phyloP scores from a whole-genome alignment of 2,797 vertebrate species.

The Epinephelus coioides region DNA sequence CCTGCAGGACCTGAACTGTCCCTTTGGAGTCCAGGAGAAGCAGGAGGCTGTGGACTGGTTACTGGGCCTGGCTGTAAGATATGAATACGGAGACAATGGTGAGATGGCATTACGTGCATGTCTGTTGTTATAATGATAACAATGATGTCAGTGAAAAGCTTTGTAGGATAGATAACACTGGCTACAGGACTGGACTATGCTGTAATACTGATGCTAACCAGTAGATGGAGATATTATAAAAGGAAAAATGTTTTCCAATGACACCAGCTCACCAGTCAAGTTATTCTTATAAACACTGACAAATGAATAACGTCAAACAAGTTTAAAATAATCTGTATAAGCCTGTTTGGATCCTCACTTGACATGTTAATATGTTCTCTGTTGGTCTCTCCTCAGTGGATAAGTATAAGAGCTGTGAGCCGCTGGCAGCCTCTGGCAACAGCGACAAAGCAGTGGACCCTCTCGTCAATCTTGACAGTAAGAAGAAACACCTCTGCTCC shows the following conservation, averaged over 20 bases:
- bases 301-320: background rate
- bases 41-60: constrained; percentile 96
- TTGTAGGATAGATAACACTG: background rate
- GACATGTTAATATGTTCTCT: background rate
- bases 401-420: constrained; percentile 92
- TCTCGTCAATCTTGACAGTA: constrained; percentile 94
- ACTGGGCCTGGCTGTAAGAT: constrained; percentile 94
- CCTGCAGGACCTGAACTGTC: constrained; percentile 94
- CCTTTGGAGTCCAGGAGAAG: constrained; percentile 90
- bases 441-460: constrained; percentile 89
- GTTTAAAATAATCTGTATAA: background rate
- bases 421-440: constrained; percentile 84
- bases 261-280: background rate
- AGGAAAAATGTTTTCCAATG: constrained; percentile 1
- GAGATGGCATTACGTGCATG: constrained; percentile 13
- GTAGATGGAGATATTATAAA: constrained; percentile 67
- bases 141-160: no score
- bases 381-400: constrained; percentile 86
- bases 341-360: background rate
- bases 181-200: background rate
- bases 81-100: constrained; percentile 99
- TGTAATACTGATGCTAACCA: constrained; percentile 40
- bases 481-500: constrained; percentile 59
- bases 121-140: no score
- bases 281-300: no score